Evolutionary conservation across 2,113 vertebrate genomes (phyloP), one percentile per base, ranked within the genome.

Genomic region (Cheilinus undulatus): DNA sequence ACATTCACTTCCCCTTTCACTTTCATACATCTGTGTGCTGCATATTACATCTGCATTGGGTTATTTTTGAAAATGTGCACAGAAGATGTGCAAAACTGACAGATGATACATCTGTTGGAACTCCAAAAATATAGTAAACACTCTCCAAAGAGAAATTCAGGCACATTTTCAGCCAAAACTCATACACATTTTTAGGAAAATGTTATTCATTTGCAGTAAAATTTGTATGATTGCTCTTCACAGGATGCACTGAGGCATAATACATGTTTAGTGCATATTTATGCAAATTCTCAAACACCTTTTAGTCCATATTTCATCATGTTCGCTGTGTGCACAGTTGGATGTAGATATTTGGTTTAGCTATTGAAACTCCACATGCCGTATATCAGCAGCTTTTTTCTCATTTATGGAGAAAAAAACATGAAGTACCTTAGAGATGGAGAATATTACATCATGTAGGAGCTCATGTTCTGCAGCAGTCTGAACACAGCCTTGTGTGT

Each of bases 401-500:
- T 42, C 17, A 17, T 19, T 19, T n/a, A 6, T 43, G 6, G 5
- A 19, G 13, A 20, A 26, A 28, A 22, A 17, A 46, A 30, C 19
- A 27, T 22, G 10, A 9, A 27, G 20, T 51, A 32, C 13, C 8
- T 42, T 24, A 2, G 19, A n/a, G 14, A 52, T 51, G 4, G 63
- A 46, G 0, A 30, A 52, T 45, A 49, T 13, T 26, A 67, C 15
- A 48, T 58, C 20, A 17, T n/a, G 30, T 6, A n/a, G 34, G 14
- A n/a, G 1, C 59, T 66, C 59, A 13, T 28, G 43, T 6, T 32
- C 7, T n/a, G 3, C 14, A n/a, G 14, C 10, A 64, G 67, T 57
- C n/a, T 20, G 27, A 67, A 75, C 7, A 9, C 26, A 68, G 38
- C 6, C 50, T 40, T 53, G 27, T 45, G 28, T 57, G 45, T 56